Conservation (phyloP, 2,113 vertebrate genomes). For the Piaya cayana region DNA sequence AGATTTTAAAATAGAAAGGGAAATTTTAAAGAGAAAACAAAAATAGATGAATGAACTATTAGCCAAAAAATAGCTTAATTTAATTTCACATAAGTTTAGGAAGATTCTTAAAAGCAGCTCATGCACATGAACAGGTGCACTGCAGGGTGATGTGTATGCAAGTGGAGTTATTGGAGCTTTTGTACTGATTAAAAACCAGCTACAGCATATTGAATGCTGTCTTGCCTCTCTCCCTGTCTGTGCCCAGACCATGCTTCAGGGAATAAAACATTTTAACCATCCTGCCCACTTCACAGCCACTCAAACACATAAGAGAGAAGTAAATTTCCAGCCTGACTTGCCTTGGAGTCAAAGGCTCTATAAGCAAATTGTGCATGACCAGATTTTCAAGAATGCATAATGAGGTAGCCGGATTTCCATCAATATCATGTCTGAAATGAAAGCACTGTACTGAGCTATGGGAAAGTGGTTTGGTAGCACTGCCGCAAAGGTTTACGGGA, state of each 20-base stretch:
- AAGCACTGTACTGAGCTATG: accelerated
- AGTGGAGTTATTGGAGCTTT: background rate
- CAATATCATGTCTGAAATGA: background rate
- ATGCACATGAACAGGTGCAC: background rate
- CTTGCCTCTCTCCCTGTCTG: background rate
- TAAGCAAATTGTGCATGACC: background rate
- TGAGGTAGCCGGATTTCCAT: background rate
- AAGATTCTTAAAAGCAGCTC: background rate
- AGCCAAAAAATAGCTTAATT: background rate
- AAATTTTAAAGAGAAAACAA: background rate
- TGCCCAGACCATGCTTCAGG: background rate
- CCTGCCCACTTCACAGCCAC: background rate
- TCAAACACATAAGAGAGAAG: background rate
- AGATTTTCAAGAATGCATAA: background rate
- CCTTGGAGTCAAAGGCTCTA: background rate
- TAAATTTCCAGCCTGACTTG: background rate
- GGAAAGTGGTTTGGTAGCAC: accelerated
- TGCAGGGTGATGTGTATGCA: background rate
- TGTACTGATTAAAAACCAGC: background rate
- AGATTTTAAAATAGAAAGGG: background rate
- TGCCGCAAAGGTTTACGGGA: background rate
- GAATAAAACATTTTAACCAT: background rate
- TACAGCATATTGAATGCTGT: background rate
- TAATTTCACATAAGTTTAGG: background rate
- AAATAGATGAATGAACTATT: too few species aligned